Percentiles rank a stretch among this genome's conserved stretches.
These are phyloP conservation scores for Pegoplata infirma DNA, from an alignment of 2,888 invertebrate genomes.

Conservation along the genomic window DNA sequence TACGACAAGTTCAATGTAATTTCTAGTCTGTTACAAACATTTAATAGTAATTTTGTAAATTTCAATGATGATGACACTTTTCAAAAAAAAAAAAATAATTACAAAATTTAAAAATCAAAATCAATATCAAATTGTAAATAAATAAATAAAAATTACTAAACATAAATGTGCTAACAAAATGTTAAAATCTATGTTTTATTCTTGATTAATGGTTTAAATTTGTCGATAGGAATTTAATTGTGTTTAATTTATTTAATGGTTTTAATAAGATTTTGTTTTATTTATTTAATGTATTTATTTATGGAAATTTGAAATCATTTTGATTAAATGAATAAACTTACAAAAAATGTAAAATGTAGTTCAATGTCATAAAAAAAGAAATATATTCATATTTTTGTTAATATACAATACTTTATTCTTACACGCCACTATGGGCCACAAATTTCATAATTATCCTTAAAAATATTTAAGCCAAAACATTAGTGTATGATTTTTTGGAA, in stretches of 20 bases:
- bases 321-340: too few species aligned
- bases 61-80: slow-evolving; percentile 23
- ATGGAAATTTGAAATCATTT: not conserved
- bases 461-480: too few species aligned
- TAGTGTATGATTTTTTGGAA: too few species aligned
- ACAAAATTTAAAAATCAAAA: not conserved
- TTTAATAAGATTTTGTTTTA: too few species aligned
- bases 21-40: not conserved
- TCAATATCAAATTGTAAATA: not conserved
- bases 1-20: not conserved
- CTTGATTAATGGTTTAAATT: not conserved
- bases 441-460: too few species aligned
- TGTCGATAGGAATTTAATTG: not conserved
- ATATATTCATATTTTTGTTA: too few species aligned
- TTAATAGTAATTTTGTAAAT: slow-evolving; percentile 2
- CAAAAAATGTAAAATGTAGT: too few species aligned
- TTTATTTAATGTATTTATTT: not conserved
- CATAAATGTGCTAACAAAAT: too few species aligned
- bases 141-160: not conserved
- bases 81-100: not conserved
- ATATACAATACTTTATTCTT: too few species aligned
- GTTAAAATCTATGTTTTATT: not conserved
- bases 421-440: too few species aligned
- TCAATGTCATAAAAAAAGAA: too few species aligned
- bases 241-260: not conserved